phyloP scores from a whole-genome alignment of 2,888 invertebrate genomes.

The Tolmerus cingulatus region DNA sequence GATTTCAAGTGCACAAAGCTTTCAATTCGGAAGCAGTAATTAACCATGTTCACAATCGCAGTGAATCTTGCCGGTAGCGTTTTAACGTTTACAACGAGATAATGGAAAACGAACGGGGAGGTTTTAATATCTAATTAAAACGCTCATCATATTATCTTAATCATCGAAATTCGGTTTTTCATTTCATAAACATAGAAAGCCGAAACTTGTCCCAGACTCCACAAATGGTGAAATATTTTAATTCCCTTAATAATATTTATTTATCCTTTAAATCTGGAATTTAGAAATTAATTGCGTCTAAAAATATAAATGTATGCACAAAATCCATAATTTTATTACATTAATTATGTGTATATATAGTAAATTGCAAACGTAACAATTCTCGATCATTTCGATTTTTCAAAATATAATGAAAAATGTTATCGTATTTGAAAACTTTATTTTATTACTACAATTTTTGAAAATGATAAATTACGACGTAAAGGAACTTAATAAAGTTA shows the following conservation, averaged over 20 bases:
- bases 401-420: too few species aligned
- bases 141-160: not conserved
- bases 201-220: not conserved
- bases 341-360: too few species aligned
- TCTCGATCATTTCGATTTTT: too few species aligned
- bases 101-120: not conserved
- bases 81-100: not conserved
- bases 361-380: too few species aligned
- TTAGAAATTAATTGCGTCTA: not conserved
- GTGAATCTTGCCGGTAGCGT: slow-evolving; percentile 11
- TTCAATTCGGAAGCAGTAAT: slow-evolving; percentile 3
- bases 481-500: too few species aligned
- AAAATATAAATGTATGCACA: too few species aligned
- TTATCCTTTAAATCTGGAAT: not conserved
- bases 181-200: not conserved
- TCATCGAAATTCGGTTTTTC: not conserved
- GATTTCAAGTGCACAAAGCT: slow-evolving; percentile 18
- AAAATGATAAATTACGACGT: too few species aligned
- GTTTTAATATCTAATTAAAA: slow-evolving; percentile 24
- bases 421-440: too few species aligned
- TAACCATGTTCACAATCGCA: slow-evolving; percentile 3
- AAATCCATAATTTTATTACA: too few species aligned
- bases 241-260: not conserved
- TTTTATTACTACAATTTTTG: too few species aligned
- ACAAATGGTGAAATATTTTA: not conserved